Evolutionary conservation across 2,888 invertebrate species (phyloP).

Genomic region (Pseudolycoriella hygida): DNA sequence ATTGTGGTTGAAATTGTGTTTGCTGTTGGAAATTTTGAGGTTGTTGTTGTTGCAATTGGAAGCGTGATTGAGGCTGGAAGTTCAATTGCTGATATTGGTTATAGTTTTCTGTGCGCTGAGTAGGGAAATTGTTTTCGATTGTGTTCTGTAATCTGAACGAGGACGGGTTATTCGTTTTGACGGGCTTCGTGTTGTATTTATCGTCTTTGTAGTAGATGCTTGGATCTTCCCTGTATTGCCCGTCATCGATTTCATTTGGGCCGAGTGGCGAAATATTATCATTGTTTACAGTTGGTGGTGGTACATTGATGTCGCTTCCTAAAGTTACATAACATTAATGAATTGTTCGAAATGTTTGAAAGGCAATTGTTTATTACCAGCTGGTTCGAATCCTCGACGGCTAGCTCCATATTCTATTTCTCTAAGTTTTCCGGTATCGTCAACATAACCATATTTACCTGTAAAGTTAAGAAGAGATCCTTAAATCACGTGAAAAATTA

Average conservation of each 20-base stretch:
- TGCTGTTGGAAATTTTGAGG: constrained; percentile 8
- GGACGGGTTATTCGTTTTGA: too few relatives aligned
- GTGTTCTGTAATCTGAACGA: too few relatives aligned
- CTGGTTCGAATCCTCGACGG: constrained; percentile 63
- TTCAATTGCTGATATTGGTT: constrained; percentile 14
- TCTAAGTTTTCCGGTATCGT: constrained; percentile 52
- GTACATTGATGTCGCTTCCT: constrained; percentile 56
- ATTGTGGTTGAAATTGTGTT: constrained; percentile 17
- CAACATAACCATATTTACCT: constrained; percentile 70
- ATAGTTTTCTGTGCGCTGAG: background rate
- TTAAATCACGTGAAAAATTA: too few relatives aligned
- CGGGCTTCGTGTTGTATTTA: constrained; percentile 31
- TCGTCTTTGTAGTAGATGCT: constrained; percentile 57
- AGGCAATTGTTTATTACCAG: constrained; percentile 31
- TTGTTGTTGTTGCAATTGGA: constrained; percentile 10
- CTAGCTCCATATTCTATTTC: constrained; percentile 78
- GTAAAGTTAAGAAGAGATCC: too few relatives aligned
- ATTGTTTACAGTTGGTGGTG: constrained; percentile 43
- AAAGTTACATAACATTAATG: constrained; percentile 16
- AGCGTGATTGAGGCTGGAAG: constrained; percentile 16
- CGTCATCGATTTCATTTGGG: constrained; percentile 57
- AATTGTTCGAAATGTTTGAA: background rate
- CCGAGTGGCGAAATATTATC: constrained; percentile 32
- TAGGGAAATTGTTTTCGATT: too few relatives aligned
- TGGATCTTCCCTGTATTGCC: constrained; percentile 73